phyloP scores from a whole-genome alignment of 2,888 invertebrate genomes.

The Octodonta nipae region DNA sequence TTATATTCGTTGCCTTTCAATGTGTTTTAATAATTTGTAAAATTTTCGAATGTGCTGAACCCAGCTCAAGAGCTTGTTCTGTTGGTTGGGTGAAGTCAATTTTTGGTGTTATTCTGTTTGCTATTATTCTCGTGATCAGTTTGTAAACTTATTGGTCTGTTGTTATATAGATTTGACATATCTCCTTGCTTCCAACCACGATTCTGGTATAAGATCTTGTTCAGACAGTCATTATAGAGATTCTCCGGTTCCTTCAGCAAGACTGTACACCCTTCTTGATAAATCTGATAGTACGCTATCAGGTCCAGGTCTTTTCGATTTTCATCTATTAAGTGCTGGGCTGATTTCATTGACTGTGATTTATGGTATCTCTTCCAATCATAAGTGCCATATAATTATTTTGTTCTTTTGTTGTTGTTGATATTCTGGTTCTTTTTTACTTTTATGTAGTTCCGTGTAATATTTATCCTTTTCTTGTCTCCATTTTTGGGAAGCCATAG shows the following conservation, averaged over 20 bases:
- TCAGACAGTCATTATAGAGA: background rate
- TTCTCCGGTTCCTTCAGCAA: background rate
- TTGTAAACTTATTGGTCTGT: slow-evolving; percentile 1
- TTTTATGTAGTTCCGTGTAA: no score
- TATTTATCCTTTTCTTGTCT: no score
- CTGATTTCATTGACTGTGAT: slow-evolving; percentile 1
- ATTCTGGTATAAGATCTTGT: background rate
- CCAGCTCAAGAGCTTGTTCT: slow-evolving; percentile 1
- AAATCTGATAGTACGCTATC: background rate
- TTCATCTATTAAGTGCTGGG: background rate
- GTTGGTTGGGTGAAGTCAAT: background rate
- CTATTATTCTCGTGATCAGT: background rate
- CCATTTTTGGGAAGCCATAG: no score
- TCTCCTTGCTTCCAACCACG: background rate
- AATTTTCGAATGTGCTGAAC: background rate
- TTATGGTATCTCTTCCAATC: background rate
- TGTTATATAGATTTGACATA: background rate
- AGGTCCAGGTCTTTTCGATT: background rate
- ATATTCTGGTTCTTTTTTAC: no score
- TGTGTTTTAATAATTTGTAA: slow-evolving; percentile 1
- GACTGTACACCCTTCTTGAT: background rate
- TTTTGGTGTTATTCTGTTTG: no score
- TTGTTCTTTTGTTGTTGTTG: no score
- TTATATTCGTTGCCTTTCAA: background rate
- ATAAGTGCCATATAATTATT: no score